A percentile compares a stretch with the other conserved stretches of the same genome.
Conservation (phyloP, 1,140 invertebrate genomes). For the Hylaeus anthracinus region DNA sequence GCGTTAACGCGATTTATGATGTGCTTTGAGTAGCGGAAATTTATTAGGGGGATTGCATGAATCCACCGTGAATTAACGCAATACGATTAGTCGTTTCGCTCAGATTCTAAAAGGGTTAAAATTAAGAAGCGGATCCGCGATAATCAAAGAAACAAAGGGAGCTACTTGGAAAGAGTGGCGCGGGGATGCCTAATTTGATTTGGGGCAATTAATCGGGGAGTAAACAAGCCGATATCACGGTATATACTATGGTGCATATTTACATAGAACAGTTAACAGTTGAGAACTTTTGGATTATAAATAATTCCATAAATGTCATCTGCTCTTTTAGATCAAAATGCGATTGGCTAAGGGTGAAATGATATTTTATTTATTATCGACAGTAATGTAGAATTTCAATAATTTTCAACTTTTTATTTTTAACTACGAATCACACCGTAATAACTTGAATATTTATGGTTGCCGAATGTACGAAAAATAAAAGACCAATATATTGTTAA, state of each 20-base stretch:
- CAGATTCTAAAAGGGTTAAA: constrained; percentile 30
- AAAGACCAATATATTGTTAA: too few species aligned
- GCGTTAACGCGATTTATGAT: constrained; percentile 5
- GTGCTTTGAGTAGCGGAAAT: not conserved
- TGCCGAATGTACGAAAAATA: too few species aligned
- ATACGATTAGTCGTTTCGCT: constrained; percentile 14
- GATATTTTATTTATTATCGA: too few species aligned
- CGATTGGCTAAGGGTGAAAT: too few species aligned
- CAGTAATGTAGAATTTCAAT: too few species aligned
- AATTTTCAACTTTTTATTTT: too few species aligned
- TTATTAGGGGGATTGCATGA: constrained; percentile 11
- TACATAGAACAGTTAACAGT: not conserved
- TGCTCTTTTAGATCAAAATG: too few species aligned
- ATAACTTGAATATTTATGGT: too few species aligned
- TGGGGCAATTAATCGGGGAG: not conserved
- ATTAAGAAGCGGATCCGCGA: constrained; percentile 35
- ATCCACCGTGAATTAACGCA: not conserved
- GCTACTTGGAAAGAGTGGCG: not conserved
- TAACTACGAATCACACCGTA: too few species aligned
- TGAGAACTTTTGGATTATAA: too few species aligned
- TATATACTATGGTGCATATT: not conserved
- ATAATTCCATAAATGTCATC: too few species aligned
- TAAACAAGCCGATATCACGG: not conserved
- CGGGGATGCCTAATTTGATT: constrained; percentile 21
- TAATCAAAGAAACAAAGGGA: constrained; percentile 38